Percentiles rank a stretch among this genome's conserved stretches.
Conservation (phyloP, 2,888 invertebrate species). For the Halocaridina rubra region DNA sequence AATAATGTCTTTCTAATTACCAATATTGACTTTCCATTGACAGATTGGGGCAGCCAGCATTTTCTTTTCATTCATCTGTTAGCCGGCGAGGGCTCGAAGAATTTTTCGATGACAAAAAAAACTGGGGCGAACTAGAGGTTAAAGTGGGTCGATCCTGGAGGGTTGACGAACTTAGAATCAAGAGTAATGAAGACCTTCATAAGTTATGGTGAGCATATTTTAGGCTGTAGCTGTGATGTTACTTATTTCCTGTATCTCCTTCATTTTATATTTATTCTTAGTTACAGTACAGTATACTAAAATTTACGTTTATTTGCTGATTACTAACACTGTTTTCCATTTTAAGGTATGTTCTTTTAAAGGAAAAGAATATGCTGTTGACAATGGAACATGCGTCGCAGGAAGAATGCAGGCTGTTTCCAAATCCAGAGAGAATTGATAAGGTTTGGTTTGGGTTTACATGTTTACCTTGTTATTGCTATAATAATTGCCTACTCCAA, state of each 20-base stretch:
- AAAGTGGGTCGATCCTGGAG: slow-evolving; percentile 89
- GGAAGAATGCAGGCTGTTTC: slow-evolving; percentile 77
- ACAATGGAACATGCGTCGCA: slow-evolving; percentile 90
- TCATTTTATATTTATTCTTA: background rate
- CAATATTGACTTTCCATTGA: too few relatives aligned
- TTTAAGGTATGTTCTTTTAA: slow-evolving; percentile 86
- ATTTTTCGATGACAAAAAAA: slow-evolving; percentile 88
- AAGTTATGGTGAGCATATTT: slow-evolving; percentile 84
- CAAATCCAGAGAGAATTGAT: slow-evolving; percentile 92
- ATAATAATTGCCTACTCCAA: too few relatives aligned
- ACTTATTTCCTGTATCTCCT: background rate
- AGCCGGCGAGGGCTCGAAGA: slow-evolving; percentile 71
- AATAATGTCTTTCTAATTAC: too few relatives aligned
- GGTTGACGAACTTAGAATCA: slow-evolving; percentile 89
- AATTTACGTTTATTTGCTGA: too few relatives aligned
- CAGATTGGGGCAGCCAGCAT: background rate
- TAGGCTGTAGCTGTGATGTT: too few relatives aligned
- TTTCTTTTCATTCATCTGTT: slow-evolving; percentile 28
- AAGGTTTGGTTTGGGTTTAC: slow-evolving; percentile 78
- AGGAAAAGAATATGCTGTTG: slow-evolving; percentile 95
- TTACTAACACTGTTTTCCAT: too few relatives aligned
- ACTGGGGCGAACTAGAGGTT: slow-evolving; percentile 83
- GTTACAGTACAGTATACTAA: too few relatives aligned
- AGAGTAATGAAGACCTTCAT: slow-evolving; percentile 94
- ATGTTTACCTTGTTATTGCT: too few relatives aligned